Base-by-base conservation (phyloP, 2,888 invertebrate species). In the Hanleya hanleyi region DNA sequence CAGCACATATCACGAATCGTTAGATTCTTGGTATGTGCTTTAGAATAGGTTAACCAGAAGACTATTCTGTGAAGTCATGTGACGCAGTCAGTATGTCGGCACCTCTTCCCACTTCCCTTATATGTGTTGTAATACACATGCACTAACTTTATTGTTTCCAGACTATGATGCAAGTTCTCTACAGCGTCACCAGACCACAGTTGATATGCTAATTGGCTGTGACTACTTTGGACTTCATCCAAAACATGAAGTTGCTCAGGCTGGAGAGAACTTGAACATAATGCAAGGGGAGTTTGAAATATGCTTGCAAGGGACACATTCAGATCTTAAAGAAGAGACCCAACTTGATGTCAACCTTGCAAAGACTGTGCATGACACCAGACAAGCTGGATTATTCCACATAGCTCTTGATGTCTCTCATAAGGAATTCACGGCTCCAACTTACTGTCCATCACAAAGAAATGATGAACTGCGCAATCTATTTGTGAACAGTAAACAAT, bases 201-300 rank as follows among this genome's bases (percentile, higher is more conserved):
- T 67, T 0, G 67, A 67, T 22, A 67, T 67, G 2, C 15, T 67
- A 4, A 18, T 67, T 2, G 67, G 67, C 0, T 67, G 67, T n/a
- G 67, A 67, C 22, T 35, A 67, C 49, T 67, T 67, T 50, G 67
- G 67, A 47, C 33, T 67, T 5, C 67, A 67, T 35, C 67, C 67
- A 29, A 67, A 67, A 32, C 6, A 22, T 6, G 47, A 67, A 49
- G 0, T 49, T 33, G 47, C 50, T 15, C 47, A 50, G 33, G 47
- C 67, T 32, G 67, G 67, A 18, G 33, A 47, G n/a, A 41, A 50
- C n/a, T 22, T 67, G 12, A 67, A 50, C 47, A 67, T 49, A 1
- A 67, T 67, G 67, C 47, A 18, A 41, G 67, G 67, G n/a, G n/a
- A n/a, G n/a, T n/a, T n/a, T 7, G 32, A n/a, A n/a, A n/a, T 61